Percentiles rank a stretch among this genome's conserved stretches.
Evolutionary conservation across 2,888 invertebrate genomes (phyloP).

Genomic region (Drosophila lutescens): DNA sequence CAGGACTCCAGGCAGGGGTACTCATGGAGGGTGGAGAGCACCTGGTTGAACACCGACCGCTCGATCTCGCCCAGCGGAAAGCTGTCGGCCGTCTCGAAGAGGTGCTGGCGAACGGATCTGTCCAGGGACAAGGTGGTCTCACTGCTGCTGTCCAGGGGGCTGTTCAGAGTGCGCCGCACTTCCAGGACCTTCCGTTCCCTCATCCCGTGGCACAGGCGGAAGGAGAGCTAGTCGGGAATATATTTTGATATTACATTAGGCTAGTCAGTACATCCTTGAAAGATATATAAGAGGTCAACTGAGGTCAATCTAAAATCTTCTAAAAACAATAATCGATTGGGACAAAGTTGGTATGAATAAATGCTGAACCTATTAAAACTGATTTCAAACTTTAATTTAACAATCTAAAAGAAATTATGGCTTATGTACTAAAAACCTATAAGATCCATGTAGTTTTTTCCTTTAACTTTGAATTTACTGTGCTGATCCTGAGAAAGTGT

Average conservation of each 20-base stretch:
- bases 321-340: no score
- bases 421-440: no score
- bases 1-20: conserved; percentile 95
- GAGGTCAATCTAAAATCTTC: no score
- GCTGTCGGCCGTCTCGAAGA: conserved; percentile 89
- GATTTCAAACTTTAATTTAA: no score
- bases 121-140: conserved; percentile 85
- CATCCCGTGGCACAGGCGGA: conserved; percentile 89
- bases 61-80: conserved; percentile 89
- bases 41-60: conserved; percentile 88
- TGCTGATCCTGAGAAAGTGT: conserved; percentile 42
- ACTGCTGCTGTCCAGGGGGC: conserved; percentile 84
- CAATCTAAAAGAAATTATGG: no score
- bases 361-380: no score
- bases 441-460: no score
- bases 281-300: no score
- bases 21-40: conserved; percentile 95
- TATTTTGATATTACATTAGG: no score
- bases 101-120: conserved; percentile 87
- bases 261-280: not conserved
- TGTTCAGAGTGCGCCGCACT: conserved; percentile 87
- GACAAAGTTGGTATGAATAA: no score
- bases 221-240: conserved; percentile 87
- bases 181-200: conserved; percentile 90
- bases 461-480: not conserved